Percentiles rank a stretch among this genome's conserved stretches.
Evolutionary conservation across 2,888 invertebrate genomes (phyloP).

Genomic region (Trisateles emortualis): DNA sequence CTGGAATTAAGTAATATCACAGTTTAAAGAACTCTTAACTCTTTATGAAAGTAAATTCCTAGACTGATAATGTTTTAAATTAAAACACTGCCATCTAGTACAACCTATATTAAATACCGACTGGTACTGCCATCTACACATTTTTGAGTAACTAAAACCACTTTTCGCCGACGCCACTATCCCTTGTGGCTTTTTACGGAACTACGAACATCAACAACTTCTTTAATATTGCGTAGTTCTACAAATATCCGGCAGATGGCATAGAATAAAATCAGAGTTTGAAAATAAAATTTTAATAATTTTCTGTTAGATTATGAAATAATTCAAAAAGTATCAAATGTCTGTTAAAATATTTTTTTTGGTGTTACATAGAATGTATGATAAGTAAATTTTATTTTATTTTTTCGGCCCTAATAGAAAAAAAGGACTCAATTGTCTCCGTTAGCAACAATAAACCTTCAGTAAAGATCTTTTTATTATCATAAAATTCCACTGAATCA

Average conservation of each 20-base stretch:
- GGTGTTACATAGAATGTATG: no score
- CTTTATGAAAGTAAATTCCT: no score
- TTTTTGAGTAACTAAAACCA: background rate
- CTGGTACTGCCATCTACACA: constrained; percentile 9
- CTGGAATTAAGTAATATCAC: no score
- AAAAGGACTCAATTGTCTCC: background rate
- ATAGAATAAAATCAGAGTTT: background rate
- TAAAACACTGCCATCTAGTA: constrained; percentile 5
- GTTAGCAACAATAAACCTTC: constrained; percentile 8
- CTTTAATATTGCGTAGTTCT: background rate
- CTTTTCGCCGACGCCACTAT: no score
- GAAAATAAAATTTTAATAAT: no score
- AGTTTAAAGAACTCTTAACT: no score
- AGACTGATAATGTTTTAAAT: no score
- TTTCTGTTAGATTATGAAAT: no score
- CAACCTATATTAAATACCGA: background rate
- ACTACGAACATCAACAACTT: background rate
- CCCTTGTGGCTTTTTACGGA: no score
- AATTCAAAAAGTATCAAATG: no score
- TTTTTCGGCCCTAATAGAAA: no score
- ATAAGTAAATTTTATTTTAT: background rate
- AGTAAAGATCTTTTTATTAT: constrained; percentile 26
- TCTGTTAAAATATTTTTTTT: no score
- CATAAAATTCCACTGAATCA: constrained; percentile 61
- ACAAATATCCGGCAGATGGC: constrained; percentile 6